phyloP scores from a whole-genome alignment of 1,140 invertebrate genomes.

The Orchestia grillus region DNA sequence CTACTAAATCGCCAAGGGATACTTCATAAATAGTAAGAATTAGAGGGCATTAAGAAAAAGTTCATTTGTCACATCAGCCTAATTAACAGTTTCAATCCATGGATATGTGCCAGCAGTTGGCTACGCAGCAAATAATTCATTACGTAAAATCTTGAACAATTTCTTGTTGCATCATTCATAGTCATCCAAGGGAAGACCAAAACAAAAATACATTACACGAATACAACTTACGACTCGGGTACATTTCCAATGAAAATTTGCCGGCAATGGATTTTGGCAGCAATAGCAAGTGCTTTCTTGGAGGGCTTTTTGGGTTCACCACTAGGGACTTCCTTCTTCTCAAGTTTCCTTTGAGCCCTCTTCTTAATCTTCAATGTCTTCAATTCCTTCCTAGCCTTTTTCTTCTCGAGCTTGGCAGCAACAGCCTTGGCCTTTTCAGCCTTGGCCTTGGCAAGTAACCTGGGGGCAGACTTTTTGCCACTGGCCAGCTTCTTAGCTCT shows the following conservation, averaged over 20 bases:
- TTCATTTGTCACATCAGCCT: too few relatives aligned
- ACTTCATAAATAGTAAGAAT: too few relatives aligned
- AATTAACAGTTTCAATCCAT: too few relatives aligned
- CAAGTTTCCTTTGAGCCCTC: neutral
- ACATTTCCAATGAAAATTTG: conserved; percentile 31
- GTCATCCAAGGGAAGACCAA: too few relatives aligned
- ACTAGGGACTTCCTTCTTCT: neutral
- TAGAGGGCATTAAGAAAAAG: too few relatives aligned
- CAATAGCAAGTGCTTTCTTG: neutral
- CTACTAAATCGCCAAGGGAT: too few relatives aligned
- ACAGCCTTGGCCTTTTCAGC: neutral
- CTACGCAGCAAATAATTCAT: too few relatives aligned
- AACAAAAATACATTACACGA: neutral
- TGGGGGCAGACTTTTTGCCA: neutral
- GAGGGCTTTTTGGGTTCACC: neutral
- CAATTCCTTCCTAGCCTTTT: neutral
- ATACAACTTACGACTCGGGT: neutral
- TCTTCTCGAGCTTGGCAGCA: neutral
- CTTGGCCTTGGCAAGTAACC: neutral
- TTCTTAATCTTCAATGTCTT: neutral
- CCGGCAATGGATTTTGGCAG: neutral
- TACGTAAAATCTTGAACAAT: too few relatives aligned
- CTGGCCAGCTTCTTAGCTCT: neutral
- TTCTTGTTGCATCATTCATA: too few relatives aligned
- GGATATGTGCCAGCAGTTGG: too few relatives aligned